phyloP scores from a whole-genome alignment of 2,888 invertebrate species.

The Sicus ferrugineus region DNA sequence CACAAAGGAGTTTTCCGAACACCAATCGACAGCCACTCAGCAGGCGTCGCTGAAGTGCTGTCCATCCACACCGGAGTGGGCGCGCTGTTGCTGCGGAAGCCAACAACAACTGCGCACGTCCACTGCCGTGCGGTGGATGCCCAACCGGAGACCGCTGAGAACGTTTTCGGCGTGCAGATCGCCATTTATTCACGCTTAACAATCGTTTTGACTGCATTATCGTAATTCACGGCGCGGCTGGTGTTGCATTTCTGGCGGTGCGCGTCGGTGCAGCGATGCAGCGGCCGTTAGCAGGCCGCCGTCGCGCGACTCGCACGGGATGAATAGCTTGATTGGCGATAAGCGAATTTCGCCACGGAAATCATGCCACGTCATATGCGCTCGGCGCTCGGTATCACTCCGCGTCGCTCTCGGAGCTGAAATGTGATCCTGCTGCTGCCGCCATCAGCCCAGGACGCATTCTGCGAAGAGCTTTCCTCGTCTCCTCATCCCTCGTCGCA shows the following conservation, averaged over 20 bases:
- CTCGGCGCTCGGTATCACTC: not conserved
- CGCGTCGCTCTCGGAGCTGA: not conserved
- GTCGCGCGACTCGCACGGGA: constrained; percentile 4
- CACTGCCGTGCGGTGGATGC: constrained; percentile 24
- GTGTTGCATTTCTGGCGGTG: not conserved
- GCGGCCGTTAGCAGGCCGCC: not conserved
- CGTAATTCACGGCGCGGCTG: constrained; percentile 27
- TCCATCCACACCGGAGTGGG: constrained; percentile 27
- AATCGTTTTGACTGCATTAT: constrained; percentile 29
- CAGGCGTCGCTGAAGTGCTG: constrained; percentile 30
- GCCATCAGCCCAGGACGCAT: not conserved
- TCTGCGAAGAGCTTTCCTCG: not conserved
- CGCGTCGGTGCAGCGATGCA: not conserved
- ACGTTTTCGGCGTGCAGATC: constrained; percentile 36
- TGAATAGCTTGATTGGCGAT: constrained; percentile 6
- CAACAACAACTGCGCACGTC: constrained; percentile 15
- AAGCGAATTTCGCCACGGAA: not conserved
- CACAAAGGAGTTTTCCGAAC: constrained; percentile 38
- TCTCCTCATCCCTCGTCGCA: too few species aligned
- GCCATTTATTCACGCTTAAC: constrained; percentile 36
- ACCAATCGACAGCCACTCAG: constrained; percentile 42
- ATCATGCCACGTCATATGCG: constrained; percentile 16
- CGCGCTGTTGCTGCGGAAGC: constrained; percentile 7
- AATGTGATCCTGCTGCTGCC: too few species aligned
- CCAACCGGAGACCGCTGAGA: constrained; percentile 23